These are phyloP conservation scores for Chrysodeixis includens DNA, from an alignment of 2,888 invertebrate genomes.

Conservation along the genomic window DNA sequence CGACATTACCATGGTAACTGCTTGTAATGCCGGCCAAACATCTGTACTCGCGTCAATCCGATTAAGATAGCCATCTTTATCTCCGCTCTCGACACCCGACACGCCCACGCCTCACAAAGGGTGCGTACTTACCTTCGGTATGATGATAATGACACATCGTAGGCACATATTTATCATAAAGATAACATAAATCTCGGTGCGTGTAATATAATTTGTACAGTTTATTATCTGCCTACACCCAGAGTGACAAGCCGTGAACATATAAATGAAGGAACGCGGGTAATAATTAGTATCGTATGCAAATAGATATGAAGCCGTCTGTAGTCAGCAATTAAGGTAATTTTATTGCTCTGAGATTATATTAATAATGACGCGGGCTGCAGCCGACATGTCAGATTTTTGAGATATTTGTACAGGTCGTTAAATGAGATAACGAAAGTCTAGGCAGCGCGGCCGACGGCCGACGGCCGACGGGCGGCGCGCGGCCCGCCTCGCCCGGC, in stretches of 20 bases:
- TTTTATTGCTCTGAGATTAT: conserved; percentile 34
- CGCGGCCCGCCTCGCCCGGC: background rate
- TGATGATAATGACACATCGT: background rate
- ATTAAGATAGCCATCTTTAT: conserved; percentile 4
- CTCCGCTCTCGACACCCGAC: background rate
- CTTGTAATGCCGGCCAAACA: background rate
- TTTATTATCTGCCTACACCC: conserved; percentile 28
- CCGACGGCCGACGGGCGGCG: conserved; percentile 27
- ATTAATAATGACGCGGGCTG: conserved; percentile 20
- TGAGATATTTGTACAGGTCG: conserved; percentile 22
- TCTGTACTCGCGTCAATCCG: background rate
- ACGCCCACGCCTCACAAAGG: background rate
- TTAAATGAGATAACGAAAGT: conserved; percentile 20
- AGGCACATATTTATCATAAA: conserved; percentile 14
- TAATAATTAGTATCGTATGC: conserved; percentile 52
- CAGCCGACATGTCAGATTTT: conserved; percentile 33
- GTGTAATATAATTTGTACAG: background rate
- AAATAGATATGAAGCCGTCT: conserved; percentile 44
- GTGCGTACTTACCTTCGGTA: background rate
- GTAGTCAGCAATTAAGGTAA: conserved; percentile 44
- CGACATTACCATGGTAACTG: background rate
- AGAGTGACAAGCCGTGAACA: conserved; percentile 58
- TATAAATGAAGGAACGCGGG: conserved; percentile 44
- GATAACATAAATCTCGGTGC: conserved; percentile 22
- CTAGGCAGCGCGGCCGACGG: conserved; percentile 2